Conservation (phyloP, 2,113 vertebrate genomes). For the Polyodon spathula region DNA sequence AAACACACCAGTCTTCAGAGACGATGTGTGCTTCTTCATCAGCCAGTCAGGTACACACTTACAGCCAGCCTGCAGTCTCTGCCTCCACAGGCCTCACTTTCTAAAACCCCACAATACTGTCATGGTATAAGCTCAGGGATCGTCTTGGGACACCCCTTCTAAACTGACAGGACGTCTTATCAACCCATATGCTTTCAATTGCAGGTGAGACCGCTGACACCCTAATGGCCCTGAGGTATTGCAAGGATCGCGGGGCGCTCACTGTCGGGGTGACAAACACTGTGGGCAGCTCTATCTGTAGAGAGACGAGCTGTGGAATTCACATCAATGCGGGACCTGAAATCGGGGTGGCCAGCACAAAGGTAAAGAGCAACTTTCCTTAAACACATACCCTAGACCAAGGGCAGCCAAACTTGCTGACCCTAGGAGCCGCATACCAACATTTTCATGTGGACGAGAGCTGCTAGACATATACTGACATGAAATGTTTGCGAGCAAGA, state of each 20-base stretch:
- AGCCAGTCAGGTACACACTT: slow-evolving; percentile 80
- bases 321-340: slow-evolving; percentile 94
- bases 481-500: no score
- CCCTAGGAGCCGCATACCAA: no score
- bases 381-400: no score
- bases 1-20: slow-evolving; percentile 90
- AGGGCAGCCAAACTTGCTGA: no score
- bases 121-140: no score
- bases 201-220: slow-evolving; percentile 93
- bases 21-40: slow-evolving; percentile 93
- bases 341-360: slow-evolving; percentile 93
- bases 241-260: slow-evolving; percentile 75
- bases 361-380: slow-evolving; percentile 52
- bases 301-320: slow-evolving; percentile 85
- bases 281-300: slow-evolving; percentile 89
- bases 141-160: no score
- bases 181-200: slow-evolving; percentile 16
- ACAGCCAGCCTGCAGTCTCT: background rate
- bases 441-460: no score
- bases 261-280: slow-evolving; percentile 91
- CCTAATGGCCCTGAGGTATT: slow-evolving; percentile 83
- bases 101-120: no score
- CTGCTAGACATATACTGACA: no score
- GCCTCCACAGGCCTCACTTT: background rate
- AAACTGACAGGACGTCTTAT: background rate